Evolutionary conservation across 2,113 vertebrate genomes (phyloP).

Genomic region (Aleadryas rufinucha): DNA sequence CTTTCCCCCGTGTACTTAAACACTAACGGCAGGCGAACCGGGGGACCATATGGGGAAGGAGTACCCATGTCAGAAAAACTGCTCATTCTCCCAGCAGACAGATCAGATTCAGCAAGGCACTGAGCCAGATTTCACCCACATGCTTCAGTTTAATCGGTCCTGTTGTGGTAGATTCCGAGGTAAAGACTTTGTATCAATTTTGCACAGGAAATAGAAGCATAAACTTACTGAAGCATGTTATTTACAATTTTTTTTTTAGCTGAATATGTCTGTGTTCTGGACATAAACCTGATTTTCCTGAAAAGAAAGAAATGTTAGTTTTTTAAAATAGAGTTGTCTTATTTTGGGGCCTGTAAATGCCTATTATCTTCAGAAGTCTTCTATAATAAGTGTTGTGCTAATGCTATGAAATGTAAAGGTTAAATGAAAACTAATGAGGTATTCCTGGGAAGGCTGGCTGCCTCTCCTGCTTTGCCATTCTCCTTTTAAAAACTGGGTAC

Average conservation of each 20-base stretch:
- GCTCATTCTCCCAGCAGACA: constrained; percentile 32
- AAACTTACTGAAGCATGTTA: not conserved
- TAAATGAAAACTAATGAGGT: not conserved
- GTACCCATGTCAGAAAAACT: not conserved
- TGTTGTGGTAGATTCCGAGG: not conserved
- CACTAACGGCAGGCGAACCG: not conserved
- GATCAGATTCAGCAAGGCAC: not conserved
- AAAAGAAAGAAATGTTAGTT: not conserved
- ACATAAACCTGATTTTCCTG: not conserved
- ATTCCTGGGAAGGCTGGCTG: not conserved
- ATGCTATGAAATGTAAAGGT: not conserved
- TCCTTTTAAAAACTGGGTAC: not conserved
- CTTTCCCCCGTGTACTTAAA: not conserved
- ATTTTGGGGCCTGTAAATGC: not conserved
- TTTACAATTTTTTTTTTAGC: not conserved
- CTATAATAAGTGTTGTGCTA: not conserved
- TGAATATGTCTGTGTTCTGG: not conserved
- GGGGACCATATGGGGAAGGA: not conserved
- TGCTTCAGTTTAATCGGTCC: not conserved
- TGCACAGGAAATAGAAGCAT: not conserved
- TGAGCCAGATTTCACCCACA: not conserved
- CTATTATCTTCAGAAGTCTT: not conserved
- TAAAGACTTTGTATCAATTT: not conserved
- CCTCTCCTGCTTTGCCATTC: not conserved
- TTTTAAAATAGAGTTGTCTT: not conserved